Percentiles rank a stretch among this genome's conserved stretches.
Evolutionary conservation across 2,888 invertebrate species (phyloP).

Genomic region (Ichneumoninae sp.): DNA sequence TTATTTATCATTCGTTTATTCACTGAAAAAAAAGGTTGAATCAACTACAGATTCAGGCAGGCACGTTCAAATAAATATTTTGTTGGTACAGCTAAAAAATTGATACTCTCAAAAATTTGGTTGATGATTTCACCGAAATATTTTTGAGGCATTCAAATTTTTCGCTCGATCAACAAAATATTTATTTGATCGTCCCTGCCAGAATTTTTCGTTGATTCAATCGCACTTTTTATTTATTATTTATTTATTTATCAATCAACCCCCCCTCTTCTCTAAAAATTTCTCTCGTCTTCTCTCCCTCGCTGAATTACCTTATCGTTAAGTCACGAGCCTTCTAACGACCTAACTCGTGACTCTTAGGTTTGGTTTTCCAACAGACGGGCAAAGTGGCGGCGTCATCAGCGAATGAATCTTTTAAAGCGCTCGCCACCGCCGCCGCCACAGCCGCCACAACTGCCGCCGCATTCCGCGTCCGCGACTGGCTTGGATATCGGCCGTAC

Average conservation of each 20-base stretch:
- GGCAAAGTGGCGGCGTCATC: constrained; percentile 99
- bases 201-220: too few relatives aligned
- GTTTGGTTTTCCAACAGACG: constrained; percentile 99
- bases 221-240: not conserved
- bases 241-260: not conserved
- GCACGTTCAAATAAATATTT: too few relatives aligned
- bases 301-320: constrained; percentile 66
- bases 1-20: not conserved
- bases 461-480: constrained; percentile 76
- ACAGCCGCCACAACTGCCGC: constrained; percentile 81
- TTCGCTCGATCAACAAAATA: too few relatives aligned
- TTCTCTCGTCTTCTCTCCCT: constrained; percentile 26
- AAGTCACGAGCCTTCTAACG: constrained; percentile 85
- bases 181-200: too few relatives aligned
- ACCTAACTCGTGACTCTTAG: constrained; percentile 92
- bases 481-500: constrained; percentile 80
- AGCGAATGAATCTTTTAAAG: constrained; percentile 96
- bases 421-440: constrained; percentile 88
- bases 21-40: too few relatives aligned
- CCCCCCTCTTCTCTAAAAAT: not conserved
- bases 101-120: too few relatives aligned
- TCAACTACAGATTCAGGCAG: too few relatives aligned
- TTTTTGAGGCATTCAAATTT: too few relatives aligned
- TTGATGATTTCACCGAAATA: too few relatives aligned
- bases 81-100: too few relatives aligned